Base-by-base conservation (phyloP, 1,140 invertebrate genomes). In the Riptortus pedestris region DNA sequence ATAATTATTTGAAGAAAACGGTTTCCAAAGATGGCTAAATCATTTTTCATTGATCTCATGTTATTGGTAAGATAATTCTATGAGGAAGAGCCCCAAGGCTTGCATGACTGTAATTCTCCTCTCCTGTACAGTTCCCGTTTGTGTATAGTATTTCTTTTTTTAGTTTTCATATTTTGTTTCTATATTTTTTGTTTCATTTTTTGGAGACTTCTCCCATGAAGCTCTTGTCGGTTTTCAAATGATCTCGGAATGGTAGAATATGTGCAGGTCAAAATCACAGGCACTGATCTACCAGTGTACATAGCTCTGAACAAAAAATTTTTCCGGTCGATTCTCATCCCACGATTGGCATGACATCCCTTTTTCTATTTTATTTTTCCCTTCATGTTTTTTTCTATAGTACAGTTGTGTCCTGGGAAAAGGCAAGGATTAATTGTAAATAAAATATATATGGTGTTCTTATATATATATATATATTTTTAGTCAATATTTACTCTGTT, bases 221-320 rank as follows among this genome's bases (percentile, higher is more conserved):
- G 60, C 68, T 69, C 64, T 64, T 48, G 45, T 66, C 58, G 52
- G 66, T 67, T 69, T 67, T 67, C 66, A 65, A 63, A 67, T 69
- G 68, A 69, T 69, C 68, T 69, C 68, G 52, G 51, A 65, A 66
- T 62, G 62, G 63, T 67, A 65, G 67, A 63, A 43, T 57, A 43
- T 14, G 12, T 59, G 28, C 14, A 55, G 51, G 20, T 55, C 24
- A 38, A 14, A 38, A 7, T 38, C 31, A 38, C 31, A 38, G 26
- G 61, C 45, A 63, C 43, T 63, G 28, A n/a, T 64, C 62, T 63
- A 62, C 48, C 58, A 64, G 62, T 64, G 58, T 67, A 64, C 47
- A 67, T 67, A 67, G 64, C 52, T 62, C 33, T 27, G 16, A 27
- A n/a, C 11, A 62, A 62, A 62, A 62, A 47, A 3, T 55, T 27